Conservation (phyloP, 1,140 invertebrate species). For the Gryllus bimaculatus region DNA sequence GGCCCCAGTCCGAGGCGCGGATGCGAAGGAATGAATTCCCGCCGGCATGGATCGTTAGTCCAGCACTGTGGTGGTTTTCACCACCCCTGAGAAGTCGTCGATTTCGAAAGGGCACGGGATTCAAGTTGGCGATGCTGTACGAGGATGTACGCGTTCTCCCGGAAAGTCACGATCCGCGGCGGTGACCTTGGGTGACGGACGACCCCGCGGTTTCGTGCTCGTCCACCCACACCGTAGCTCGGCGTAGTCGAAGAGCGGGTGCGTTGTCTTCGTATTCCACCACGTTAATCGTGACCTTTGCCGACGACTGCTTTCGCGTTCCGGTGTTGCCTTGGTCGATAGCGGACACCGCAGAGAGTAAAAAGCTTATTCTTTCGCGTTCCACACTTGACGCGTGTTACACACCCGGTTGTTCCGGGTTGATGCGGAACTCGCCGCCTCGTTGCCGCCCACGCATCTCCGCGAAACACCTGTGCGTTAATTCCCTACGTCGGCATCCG, state of each 20-base stretch:
- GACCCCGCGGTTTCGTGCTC: constrained; percentile 84
- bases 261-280: constrained; percentile 90
- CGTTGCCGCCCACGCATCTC: constrained; percentile 89
- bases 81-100: constrained; percentile 85
- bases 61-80: constrained; percentile 64
- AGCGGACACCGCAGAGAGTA: constrained; percentile 84
- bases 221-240: constrained; percentile 56
- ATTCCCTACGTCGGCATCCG: constrained; percentile 71
- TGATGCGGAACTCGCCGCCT: constrained; percentile 77
- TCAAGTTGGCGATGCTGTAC: constrained; percentile 83
- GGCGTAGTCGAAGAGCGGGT: constrained; percentile 72
- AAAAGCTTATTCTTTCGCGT: constrained; percentile 73
- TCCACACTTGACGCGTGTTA: constrained; percentile 75
- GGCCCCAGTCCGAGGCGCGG: constrained; percentile 90
- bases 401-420: constrained; percentile 81
- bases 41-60: constrained; percentile 86
- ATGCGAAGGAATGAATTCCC: constrained; percentile 71
- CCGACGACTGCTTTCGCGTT: constrained; percentile 73
- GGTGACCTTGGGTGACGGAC: constrained; percentile 65
- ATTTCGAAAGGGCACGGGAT: constrained; percentile 89
- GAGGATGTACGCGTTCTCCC: constrained; percentile 92
- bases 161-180: constrained; percentile 81
- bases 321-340: constrained; percentile 80
- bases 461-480: constrained; percentile 72
- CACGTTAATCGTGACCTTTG: constrained; percentile 80